phyloP scores from a whole-genome alignment of 2,888 invertebrate species.

The Escarpia spicata region DNA sequence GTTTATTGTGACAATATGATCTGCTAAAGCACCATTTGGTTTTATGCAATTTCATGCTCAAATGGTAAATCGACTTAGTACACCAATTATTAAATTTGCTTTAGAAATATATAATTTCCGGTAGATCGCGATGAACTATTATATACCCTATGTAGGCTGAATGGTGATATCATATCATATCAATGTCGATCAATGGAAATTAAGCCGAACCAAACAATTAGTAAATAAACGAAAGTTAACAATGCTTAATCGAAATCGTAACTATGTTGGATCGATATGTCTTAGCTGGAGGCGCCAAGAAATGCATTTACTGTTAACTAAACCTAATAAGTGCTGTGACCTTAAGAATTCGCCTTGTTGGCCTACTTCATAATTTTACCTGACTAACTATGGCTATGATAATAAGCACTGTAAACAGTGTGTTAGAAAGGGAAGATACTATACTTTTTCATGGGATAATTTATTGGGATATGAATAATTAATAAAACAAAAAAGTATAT shows the following conservation, averaged over 20 bases:
- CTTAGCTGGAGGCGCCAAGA: not conserved
- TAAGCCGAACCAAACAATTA: not conserved
- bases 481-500: no score
- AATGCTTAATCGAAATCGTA: not conserved
- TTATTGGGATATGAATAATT: no score
- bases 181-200: not conserved
- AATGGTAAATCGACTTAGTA: no score
- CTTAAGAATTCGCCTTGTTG: not conserved
- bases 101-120: no score
- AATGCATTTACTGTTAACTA: not conserved
- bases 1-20: no score
- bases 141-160: not conserved
- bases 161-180: no score
- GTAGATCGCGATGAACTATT: not conserved
- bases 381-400: not conserved
- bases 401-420: not conserved
- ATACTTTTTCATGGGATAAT: no score
- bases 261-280: not conserved
- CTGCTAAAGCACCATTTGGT: no score
- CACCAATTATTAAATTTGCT: no score
- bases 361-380: not conserved
- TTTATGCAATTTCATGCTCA: no score
- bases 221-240: not conserved
- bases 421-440: no score
- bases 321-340: not conserved